Base-by-base conservation (phyloP, 2,113 vertebrate genomes). In the Psittacula cyanocephala region DNA sequence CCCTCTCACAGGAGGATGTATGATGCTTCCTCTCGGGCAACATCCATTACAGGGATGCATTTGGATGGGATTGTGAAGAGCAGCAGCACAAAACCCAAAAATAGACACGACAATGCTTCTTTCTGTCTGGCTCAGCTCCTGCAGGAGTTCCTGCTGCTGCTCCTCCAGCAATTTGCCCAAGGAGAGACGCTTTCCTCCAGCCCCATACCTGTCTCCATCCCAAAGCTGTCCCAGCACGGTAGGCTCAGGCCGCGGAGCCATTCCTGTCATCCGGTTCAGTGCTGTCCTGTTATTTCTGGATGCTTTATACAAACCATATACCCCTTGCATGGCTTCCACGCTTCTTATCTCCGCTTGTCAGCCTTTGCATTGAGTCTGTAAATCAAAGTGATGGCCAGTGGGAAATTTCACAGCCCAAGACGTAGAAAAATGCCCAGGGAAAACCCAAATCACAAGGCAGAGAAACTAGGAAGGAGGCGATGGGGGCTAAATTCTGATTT, bases 1-100 rank as follows among this genome's bases (percentile, higher is more conserved):
- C 39, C 35, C 86, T 81, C 65, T 85, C 28, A 3, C 75, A 79
- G 75, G 65, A 93, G 85, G 74, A 93, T 76, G 53, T 23, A 95
- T 95, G 76, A n/a, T 57, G 71, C 79, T 86, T 86, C 71, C 93
- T 83, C 67, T 35, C 0, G 0, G 70, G 80, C 8, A 11, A 74
- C 80, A 93, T 65, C 84, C 81, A 94, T 96, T 96, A 81, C 81
- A 89, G 86, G 85, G 85, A 85, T 84, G 87, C 24, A 75, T 89
- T 91, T 94, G 63, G 78, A 68, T 11, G 11, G 74, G 78, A 41
- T 52, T 35, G 18, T 39, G 33, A 93, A 67, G 18, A 87, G 20
- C 89, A 84, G 77, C 78, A 82, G 65, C 70, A 95, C 65, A 81
- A 87, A 87, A 71, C 33, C 92, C 70, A 68, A 81, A 96, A 94